Conservation (phyloP, 2,888 invertebrate species). For the Lissocephala sabroskyi region DNA sequence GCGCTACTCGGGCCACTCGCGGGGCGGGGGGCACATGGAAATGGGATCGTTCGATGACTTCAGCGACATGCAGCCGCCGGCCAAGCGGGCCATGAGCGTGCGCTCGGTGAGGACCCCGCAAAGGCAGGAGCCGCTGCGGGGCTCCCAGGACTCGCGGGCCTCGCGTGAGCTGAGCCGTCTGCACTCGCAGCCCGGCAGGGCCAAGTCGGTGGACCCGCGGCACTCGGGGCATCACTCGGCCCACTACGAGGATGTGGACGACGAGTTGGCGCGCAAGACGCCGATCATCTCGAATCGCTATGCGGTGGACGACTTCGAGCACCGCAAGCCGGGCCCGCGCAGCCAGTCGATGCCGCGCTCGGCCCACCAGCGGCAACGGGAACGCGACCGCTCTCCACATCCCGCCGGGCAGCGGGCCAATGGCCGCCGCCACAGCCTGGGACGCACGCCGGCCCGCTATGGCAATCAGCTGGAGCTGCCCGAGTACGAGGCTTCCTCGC, state of each 20-base stretch:
- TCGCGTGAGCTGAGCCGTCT: slow-evolving; percentile 59
- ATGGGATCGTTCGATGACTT: slow-evolving; percentile 58
- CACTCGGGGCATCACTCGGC: slow-evolving; percentile 38
- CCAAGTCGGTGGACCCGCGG: slow-evolving; percentile 71
- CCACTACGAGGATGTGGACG: slow-evolving; percentile 65
- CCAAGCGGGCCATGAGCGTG: slow-evolving; percentile 66
- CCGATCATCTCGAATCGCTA: slow-evolving; percentile 83
- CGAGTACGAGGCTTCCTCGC: slow-evolving; percentile 35
- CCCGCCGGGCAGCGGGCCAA: slow-evolving; percentile 27
- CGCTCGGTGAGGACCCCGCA: slow-evolving; percentile 62
- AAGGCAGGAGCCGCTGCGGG: slow-evolving; percentile 25
- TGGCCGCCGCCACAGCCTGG: slow-evolving; percentile 37
- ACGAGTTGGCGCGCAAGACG: slow-evolving; percentile 73
- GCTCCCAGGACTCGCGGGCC: slow-evolving; percentile 38
- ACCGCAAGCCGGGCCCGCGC: slow-evolving; percentile 40
- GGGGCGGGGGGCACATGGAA: slow-evolving; percentile 54
- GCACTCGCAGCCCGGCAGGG: slow-evolving; percentile 50
- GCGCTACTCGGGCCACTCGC: slow-evolving; percentile 68
- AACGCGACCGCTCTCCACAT: slow-evolving; percentile 40
- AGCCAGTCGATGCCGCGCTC: slow-evolving; percentile 71
- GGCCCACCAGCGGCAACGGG: slow-evolving; percentile 49
- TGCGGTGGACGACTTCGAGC: slow-evolving; percentile 74
- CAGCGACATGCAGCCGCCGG: slow-evolving; percentile 38
- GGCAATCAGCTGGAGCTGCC: slow-evolving; percentile 69
- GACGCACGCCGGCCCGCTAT: slow-evolving; percentile 54